A percentile compares a stretch with the other conserved stretches of the same genome.
phyloP scores from a whole-genome alignment of 2,113 vertebrate species.

The Tenebrosternarchus preto region DNA sequence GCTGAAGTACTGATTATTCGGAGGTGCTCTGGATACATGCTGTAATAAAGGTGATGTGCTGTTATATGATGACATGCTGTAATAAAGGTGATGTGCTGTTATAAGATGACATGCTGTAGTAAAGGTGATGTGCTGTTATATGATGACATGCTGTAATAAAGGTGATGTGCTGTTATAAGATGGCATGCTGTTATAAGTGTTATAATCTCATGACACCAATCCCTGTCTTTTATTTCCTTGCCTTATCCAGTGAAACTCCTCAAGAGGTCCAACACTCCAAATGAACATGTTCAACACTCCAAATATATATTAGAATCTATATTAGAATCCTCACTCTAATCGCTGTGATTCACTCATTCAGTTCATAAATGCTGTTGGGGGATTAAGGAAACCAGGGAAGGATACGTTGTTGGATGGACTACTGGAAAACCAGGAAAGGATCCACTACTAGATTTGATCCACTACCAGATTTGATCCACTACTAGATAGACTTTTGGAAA shows the following conservation, averaged over 20 bases:
- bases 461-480: too few species aligned
- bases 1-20: background rate
- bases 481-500: too few species aligned
- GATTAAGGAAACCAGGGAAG: background rate
- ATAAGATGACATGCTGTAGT: too few species aligned
- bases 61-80: too few species aligned
- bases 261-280: background rate
- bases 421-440: too few species aligned
- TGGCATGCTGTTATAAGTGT: background rate
- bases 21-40: background rate
- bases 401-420: background rate
- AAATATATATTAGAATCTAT: background rate
- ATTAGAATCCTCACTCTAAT: constrained; percentile 16
- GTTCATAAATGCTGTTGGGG: background rate
- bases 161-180: too few species aligned
- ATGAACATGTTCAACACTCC: background rate
- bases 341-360: background rate
- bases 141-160: background rate
- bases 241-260: background rate
- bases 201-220: background rate
- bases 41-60: too few species aligned
- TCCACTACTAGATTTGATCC: too few species aligned
- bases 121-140: too few species aligned
- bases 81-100: too few species aligned
- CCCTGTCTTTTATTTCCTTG: too few species aligned